Percentiles rank a stretch among this genome's conserved stretches.
These are phyloP conservation scores for Drosophila vallismaia DNA, from an alignment of 2,888 invertebrate genomes.

Conservation along the genomic window DNA sequence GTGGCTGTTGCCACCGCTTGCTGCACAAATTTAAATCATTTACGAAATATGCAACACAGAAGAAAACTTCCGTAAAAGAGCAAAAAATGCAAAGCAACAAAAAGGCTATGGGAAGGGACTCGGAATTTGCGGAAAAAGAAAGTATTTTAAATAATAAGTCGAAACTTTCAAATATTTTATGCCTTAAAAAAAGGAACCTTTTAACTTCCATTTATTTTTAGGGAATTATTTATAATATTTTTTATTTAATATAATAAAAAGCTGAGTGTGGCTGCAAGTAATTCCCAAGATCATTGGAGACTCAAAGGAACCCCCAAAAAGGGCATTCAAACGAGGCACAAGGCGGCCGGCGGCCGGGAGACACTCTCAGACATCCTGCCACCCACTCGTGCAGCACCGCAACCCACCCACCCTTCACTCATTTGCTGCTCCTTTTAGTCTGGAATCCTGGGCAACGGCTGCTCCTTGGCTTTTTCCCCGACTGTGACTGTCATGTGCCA, in stretches of 20 bases:
- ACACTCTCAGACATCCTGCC: constrained; percentile 14
- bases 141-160: neutral
- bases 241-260: constrained; percentile 8
- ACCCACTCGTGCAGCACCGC: neutral
- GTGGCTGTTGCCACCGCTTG: constrained; percentile 2
- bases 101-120: too few relatives aligned
- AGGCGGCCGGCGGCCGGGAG: constrained; percentile 30
- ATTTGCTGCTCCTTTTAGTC: constrained; percentile 30
- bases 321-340: constrained; percentile 48
- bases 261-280: neutral
- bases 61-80: constrained; percentile 68
- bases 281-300: constrained; percentile 5
- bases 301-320: constrained; percentile 5
- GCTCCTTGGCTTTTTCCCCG: constrained; percentile 57
- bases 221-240: neutral
- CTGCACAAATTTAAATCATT: constrained; percentile 67
- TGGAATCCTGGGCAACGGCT: constrained; percentile 56
- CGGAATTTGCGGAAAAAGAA: too few relatives aligned
- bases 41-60: constrained; percentile 62
- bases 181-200: too few relatives aligned
- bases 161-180: neutral
- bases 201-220: too few relatives aligned
- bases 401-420: neutral
- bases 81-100: too few relatives aligned
- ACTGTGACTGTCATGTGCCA: constrained; percentile 83